Conservation (phyloP, 2,888 invertebrate genomes). For the Rhodophaea formosa region DNA sequence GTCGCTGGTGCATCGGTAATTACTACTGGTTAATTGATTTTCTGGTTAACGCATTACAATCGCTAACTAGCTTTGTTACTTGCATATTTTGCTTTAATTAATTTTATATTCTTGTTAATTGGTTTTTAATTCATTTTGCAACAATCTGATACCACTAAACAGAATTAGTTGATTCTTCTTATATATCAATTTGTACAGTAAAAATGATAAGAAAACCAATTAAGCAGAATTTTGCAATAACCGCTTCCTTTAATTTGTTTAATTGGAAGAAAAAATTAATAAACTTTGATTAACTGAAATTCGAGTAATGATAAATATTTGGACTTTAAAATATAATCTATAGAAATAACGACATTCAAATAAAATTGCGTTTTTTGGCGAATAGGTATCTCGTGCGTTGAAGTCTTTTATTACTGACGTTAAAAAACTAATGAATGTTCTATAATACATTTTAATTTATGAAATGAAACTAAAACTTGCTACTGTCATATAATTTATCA, state of each 20-base stretch:
- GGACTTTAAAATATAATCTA: background rate
- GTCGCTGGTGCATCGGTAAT: conserved; percentile 38
- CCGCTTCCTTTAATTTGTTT: background rate
- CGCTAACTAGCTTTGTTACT: conserved; percentile 21
- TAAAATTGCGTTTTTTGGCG: background rate
- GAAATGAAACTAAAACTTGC: background rate
- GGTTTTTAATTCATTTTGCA: background rate
- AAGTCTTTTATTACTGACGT: conserved; percentile 61
- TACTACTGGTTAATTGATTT: conserved; percentile 26
- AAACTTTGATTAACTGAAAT: too few species aligned
- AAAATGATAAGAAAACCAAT: background rate
- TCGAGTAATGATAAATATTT: background rate
- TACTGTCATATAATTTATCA: background rate
- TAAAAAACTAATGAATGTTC: conserved; percentile 21
- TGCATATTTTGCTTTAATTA: background rate
- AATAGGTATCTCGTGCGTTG: conserved; percentile 54
- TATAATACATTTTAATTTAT: conserved; percentile 19
- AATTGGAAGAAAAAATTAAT: background rate
- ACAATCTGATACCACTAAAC: background rate
- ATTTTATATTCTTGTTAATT: background rate
- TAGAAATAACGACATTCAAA: background rate
- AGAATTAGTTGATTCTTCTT: background rate
- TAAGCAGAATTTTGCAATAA: background rate
- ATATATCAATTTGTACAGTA: background rate
- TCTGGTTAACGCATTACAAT: conserved; percentile 26